Percentiles rank a stretch among this genome's conserved stretches.
These are phyloP conservation scores for Arothron firmamentum DNA, from an alignment of 2,113 vertebrate genomes.

Conservation along the genomic window DNA sequence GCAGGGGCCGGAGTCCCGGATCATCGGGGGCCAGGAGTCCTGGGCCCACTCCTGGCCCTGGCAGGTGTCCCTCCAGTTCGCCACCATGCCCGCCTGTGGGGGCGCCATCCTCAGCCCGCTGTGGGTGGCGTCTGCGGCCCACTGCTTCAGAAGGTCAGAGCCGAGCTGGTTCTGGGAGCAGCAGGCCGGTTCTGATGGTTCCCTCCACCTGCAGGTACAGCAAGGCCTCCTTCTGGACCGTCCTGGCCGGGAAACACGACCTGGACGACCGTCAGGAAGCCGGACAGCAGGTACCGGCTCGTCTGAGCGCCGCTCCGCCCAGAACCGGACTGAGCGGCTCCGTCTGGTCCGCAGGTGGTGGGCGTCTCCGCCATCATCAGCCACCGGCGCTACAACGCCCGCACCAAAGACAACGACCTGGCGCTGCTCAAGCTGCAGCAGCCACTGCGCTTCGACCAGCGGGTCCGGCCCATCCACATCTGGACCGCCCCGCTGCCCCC, in stretches of 20 bases:
- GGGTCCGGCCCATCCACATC: slow-evolving; percentile 62
- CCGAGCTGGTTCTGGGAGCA: neutral
- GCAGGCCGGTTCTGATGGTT: neutral
- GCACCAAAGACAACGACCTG: slow-evolving; percentile 62
- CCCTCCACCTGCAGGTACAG: slow-evolving; percentile 45
- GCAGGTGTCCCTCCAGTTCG: slow-evolving; percentile 62
- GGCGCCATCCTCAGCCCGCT: slow-evolving; percentile 54
- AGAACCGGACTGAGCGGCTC: neutral
- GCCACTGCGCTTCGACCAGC: slow-evolving; percentile 53
- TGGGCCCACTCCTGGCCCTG: slow-evolving; percentile 74
- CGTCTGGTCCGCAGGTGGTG: slow-evolving; percentile 27
- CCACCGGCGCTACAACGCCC: slow-evolving; percentile 48
- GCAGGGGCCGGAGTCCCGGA: slow-evolving; percentile 41
- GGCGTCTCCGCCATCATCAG: slow-evolving; percentile 47
- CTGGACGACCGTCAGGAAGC: slow-evolving; percentile 49
- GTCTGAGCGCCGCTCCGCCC: too few species aligned
- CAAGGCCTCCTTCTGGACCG: slow-evolving; percentile 58
- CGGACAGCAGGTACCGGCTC: slow-evolving; percentile 63
- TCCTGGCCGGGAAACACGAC: slow-evolving; percentile 69
- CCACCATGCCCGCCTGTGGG: slow-evolving; percentile 58
- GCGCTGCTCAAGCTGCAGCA: slow-evolving; percentile 65
- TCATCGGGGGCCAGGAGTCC: slow-evolving; percentile 71
- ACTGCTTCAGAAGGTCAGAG: slow-evolving; percentile 62
- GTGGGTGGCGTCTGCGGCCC: slow-evolving; percentile 69
- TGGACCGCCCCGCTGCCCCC: slow-evolving; percentile 28